phyloP scores from a whole-genome alignment of 1,140 invertebrate genomes.

The Sarcophaga bullata region DNA sequence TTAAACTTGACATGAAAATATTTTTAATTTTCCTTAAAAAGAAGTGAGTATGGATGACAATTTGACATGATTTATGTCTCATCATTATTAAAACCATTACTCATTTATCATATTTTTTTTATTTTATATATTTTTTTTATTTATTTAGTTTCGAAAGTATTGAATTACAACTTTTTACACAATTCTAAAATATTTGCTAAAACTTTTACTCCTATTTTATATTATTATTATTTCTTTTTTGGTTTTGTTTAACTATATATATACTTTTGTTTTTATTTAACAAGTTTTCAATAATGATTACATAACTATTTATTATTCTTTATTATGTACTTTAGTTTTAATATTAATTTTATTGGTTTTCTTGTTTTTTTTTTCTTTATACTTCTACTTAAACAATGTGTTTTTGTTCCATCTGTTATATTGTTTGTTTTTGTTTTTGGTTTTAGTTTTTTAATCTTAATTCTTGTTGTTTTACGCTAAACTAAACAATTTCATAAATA shows the following conservation, averaged over 20 bases:
- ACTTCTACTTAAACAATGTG: conserved; percentile 4
- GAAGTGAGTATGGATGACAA: too few relatives aligned
- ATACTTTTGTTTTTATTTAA: background rate
- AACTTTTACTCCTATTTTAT: conserved; percentile 28
- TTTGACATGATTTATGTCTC: too few relatives aligned
- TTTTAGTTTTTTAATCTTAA: background rate
- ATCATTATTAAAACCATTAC: background rate
- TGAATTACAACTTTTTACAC: conserved; percentile 38
- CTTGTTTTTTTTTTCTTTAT: background rate
- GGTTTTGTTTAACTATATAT: background rate
- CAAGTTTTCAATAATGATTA: background rate
- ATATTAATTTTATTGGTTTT: conserved; percentile 2
- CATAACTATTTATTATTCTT: conserved; percentile 8
- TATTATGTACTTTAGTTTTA: background rate
- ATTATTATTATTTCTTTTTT: conserved; percentile 17
- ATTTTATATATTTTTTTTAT: conserved; percentile 17
- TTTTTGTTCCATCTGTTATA: background rate
- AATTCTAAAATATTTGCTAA: conserved; percentile 42
- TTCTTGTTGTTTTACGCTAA: background rate
- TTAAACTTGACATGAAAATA: too few relatives aligned
- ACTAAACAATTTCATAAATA: conserved; percentile 40
- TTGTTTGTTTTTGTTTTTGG: too few relatives aligned
- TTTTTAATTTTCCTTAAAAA: too few relatives aligned
- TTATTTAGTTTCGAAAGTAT: conserved; percentile 34
- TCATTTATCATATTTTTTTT: too few relatives aligned